These are phyloP conservation scores for Acanthosoma haemorrhoidale DNA, from an alignment of 2,888 invertebrate genomes.

Conservation along the genomic window DNA sequence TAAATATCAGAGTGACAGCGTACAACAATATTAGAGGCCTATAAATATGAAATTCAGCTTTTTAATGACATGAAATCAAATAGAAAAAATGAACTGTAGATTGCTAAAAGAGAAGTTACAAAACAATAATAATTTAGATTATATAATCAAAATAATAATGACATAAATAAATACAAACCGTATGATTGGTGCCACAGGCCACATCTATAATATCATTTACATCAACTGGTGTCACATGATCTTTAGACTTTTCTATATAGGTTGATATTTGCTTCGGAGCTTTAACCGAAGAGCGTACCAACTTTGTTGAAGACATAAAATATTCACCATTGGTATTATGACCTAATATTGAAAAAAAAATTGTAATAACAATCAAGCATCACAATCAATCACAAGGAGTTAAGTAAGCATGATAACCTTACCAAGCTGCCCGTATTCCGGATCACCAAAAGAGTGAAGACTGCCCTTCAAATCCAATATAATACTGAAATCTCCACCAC, in stretches of 20 bases:
- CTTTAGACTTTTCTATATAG: conserved; percentile 83
- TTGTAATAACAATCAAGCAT: neutral
- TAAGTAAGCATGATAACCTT: conserved; percentile 36
- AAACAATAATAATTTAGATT: neutral
- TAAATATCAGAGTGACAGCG: too few relatives aligned
- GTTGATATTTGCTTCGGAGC: conserved; percentile 77
- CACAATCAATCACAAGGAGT: neutral
- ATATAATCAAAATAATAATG: neutral
- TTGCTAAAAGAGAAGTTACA: neutral
- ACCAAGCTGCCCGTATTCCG: conserved; percentile 87
- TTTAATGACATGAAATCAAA: too few relatives aligned
- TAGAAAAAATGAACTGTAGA: neutral
- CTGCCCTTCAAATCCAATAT: conserved; percentile 84
- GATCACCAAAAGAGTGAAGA: conserved; percentile 84
- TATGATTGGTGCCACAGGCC: conserved; percentile 86
- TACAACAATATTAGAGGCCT: neutral
- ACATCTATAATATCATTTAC: conserved; percentile 85
- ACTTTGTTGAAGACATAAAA: conserved; percentile 81
- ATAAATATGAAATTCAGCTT: too few relatives aligned
- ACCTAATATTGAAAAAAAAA: conserved; percentile 48
- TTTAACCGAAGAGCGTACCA: conserved; percentile 80
- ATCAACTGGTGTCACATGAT: conserved; percentile 69
- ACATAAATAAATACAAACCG: conserved; percentile 52
- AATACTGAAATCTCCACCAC: conserved; percentile 89
- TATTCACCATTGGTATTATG: conserved; percentile 94